phyloP scores from a whole-genome alignment of 2,888 invertebrate species.

The Prenolepis imparis region DNA sequence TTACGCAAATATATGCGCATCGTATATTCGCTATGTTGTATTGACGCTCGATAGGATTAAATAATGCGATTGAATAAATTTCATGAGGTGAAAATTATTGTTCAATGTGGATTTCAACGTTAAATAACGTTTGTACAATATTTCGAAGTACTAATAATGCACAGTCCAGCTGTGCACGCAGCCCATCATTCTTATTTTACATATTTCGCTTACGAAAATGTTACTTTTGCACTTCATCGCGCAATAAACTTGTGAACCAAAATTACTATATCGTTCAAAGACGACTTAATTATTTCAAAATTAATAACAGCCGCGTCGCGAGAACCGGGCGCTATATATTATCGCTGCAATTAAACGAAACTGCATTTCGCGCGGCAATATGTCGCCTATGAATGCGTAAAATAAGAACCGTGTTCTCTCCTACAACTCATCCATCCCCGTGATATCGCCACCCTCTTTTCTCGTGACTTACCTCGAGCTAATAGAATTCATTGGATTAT shows the following conservation, averaged over 20 bases:
- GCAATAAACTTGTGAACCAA: conserved; percentile 5
- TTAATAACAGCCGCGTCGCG: conserved; percentile 16
- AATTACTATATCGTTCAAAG: conserved; percentile 25
- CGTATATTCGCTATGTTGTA: conserved; percentile 28
- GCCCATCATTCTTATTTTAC: background rate
- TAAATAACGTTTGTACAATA: background rate
- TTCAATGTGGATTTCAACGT: conserved; percentile 15
- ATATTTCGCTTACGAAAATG: background rate
- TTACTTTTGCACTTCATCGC: background rate
- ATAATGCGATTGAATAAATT: conserved; percentile 30
- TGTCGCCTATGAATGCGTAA: conserved; percentile 40
- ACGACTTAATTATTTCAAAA: conserved; percentile 24
- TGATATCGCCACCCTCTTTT: conserved; percentile 41
- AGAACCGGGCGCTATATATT: background rate
- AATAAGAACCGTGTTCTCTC: conserved; percentile 36
- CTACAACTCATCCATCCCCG: background rate
- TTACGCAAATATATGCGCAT: conserved; percentile 31
- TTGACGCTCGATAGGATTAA: conserved; percentile 27
- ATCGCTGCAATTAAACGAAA: conserved; percentile 51
- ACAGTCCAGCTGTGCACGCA: background rate
- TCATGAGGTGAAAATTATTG: conserved; percentile 25
- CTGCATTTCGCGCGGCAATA: conserved; percentile 26
- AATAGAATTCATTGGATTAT: conserved; percentile 78
- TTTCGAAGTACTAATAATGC: conserved; percentile 25
- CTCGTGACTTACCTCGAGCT: conserved; percentile 41